A percentile compares a stretch with the other conserved stretches of the same genome.
Evolutionary conservation across 2,888 invertebrate species (phyloP).

Genomic region (Drosophila neutralis): DNA sequence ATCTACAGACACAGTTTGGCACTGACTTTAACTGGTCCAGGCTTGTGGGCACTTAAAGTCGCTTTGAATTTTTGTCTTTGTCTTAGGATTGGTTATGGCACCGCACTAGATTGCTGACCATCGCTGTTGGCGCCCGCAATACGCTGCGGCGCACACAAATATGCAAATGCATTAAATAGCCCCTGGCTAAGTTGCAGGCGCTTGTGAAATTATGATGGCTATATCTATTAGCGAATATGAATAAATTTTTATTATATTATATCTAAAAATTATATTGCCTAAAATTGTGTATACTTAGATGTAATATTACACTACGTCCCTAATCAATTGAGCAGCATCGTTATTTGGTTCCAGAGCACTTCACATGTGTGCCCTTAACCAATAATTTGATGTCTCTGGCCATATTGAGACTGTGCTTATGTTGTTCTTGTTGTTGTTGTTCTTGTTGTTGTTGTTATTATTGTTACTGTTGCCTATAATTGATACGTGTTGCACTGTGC

Average conservation of each 20-base stretch:
- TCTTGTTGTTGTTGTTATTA: conserved; percentile 19
- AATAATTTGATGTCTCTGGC: conserved; percentile 65
- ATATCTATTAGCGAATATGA: conserved; percentile 11
- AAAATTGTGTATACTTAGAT: not conserved
- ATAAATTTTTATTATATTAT: conserved; percentile 9
- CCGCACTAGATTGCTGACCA: conserved; percentile 30
- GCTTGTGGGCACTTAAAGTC: conserved; percentile 70
- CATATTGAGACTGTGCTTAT: conserved; percentile 46
- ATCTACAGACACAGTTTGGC: conserved; percentile 51
- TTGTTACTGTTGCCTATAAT: conserved; percentile 60
- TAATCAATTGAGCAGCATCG: conserved; percentile 27
- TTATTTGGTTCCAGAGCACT: conserved; percentile 13
- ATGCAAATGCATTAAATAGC: conserved; percentile 19
- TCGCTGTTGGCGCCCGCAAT: conserved; percentile 48
- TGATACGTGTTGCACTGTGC: conserved; percentile 78
- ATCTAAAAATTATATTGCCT: not conserved
- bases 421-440: conserved; percentile 15
- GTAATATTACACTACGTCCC: not conserved
- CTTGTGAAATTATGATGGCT: not conserved
- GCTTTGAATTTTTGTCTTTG: conserved; percentile 67
- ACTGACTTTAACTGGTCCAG: conserved; percentile 39
- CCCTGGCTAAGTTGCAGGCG: not conserved
- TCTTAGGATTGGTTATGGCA: conserved; percentile 32
- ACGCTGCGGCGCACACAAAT: conserved; percentile 11
- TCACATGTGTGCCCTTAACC: conserved; percentile 41